phyloP scores from a whole-genome alignment of 2,888 invertebrate species.

The Xanthia togata region DNA sequence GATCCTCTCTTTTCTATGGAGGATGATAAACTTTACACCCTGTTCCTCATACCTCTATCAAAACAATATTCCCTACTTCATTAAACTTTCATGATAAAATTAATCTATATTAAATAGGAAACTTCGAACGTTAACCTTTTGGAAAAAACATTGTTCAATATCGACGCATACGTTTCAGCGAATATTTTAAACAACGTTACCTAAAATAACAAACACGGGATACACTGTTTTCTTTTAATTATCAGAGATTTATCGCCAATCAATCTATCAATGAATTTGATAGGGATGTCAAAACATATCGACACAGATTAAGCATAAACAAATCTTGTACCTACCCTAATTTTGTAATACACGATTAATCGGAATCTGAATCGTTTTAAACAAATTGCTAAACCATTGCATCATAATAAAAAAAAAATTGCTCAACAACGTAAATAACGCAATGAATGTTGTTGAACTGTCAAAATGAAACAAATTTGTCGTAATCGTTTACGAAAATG shows the following conservation, averaged over 20 bases:
- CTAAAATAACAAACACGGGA: constrained; percentile 34
- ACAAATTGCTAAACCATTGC: too few relatives aligned
- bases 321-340: not conserved
- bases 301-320: not conserved
- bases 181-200: constrained; percentile 11
- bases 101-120: not conserved
- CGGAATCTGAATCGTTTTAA: too few relatives aligned
- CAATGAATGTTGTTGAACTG: too few relatives aligned
- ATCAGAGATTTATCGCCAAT: constrained; percentile 2
- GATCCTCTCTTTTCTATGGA: too few relatives aligned
- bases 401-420: too few relatives aligned
- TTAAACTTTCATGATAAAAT: not conserved
- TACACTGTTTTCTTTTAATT: constrained; percentile 51
- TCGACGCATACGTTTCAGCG: constrained; percentile 7
- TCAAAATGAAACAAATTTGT: too few relatives aligned
- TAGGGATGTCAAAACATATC: constrained; percentile 20
- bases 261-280: constrained; percentile 10
- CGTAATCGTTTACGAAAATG: too few relatives aligned
- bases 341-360: too few relatives aligned
- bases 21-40: too few relatives aligned
- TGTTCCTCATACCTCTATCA: not conserved
- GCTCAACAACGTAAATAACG: too few relatives aligned
- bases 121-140: not conserved
- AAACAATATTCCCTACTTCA: not conserved
- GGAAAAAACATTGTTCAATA: constrained; percentile 9